A percentile compares a stretch with the other conserved stretches of the same genome.
Conservation (phyloP, 2,888 invertebrate genomes). For the Drosophila greeni region DNA sequence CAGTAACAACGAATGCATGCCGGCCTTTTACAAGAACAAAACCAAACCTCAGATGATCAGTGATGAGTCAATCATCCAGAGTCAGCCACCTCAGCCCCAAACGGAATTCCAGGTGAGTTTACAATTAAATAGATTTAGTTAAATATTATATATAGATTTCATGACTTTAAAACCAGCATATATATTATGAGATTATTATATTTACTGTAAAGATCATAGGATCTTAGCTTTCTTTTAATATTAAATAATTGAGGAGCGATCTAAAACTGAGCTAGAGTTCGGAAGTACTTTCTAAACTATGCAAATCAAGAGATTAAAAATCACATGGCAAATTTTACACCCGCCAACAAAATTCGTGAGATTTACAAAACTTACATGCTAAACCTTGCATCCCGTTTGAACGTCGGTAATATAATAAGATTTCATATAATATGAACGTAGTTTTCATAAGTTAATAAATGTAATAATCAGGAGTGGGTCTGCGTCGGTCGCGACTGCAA, state of each 20-base stretch:
- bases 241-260: too few species aligned
- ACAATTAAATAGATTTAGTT: not conserved
- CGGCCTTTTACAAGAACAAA: constrained; percentile 75
- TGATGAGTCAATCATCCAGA: constrained; percentile 74
- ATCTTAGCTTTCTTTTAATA: not conserved
- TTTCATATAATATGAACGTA: not conserved
- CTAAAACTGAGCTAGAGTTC: too few species aligned
- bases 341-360: not conserved
- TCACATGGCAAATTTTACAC: too few species aligned
- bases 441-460: not conserved
- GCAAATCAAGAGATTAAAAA: too few species aligned
- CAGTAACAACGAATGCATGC: constrained; percentile 70
- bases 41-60: constrained; percentile 54
- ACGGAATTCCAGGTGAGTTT: constrained; percentile 69
- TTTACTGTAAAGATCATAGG: not conserved
- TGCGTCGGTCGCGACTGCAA: not conserved
- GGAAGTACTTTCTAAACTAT: too few species aligned
- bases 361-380: not conserved
- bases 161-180: not conserved
- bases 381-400: not conserved
- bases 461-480: not conserved
- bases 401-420: not conserved
- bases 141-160: not conserved
- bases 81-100: constrained; percentile 73
- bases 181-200: not conserved